These are phyloP conservation scores for Callorhinus ursinus DNA, from an alignment of 2,113 vertebrate genomes.

Conservation along the genomic window DNA sequence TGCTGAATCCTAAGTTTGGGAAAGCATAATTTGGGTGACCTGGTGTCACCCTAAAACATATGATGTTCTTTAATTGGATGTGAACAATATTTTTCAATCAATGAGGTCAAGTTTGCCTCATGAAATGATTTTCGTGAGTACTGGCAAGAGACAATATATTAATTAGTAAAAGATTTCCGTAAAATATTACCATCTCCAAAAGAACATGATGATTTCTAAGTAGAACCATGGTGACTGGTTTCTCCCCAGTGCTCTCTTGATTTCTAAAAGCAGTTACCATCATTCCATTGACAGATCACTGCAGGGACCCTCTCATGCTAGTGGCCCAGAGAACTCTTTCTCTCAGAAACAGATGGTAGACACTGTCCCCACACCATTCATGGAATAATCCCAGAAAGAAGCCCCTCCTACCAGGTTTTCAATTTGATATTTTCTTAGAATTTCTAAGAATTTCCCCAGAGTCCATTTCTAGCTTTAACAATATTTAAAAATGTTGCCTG, in stretches of 20 bases:
- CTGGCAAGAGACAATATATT: background rate
- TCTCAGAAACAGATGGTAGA: conserved; percentile 6
- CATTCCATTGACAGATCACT: background rate
- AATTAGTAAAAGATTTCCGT: conserved; percentile 10
- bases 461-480: background rate
- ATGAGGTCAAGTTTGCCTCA: background rate
- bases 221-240: background rate
- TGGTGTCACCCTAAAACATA: conserved; percentile 1
- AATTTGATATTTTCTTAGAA: background rate
- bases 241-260: background rate
- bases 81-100: background rate
- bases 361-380: background rate
- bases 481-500: background rate
- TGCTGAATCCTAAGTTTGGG: background rate
- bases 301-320: background rate
- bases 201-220: background rate
- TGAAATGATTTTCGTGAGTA: background rate
- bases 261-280: background rate
- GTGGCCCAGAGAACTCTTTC: background rate
- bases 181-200: background rate
- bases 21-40: background rate
- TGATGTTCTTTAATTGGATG: background rate
- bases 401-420: background rate
- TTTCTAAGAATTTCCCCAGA: background rate
- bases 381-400: background rate